A percentile compares a stretch with the other conserved stretches of the same genome.
Evolutionary conservation across 30 jellyfish, hydroid and myxozoan species (phyloP).

Genomic region (Pelagia noctiluca): DNA sequence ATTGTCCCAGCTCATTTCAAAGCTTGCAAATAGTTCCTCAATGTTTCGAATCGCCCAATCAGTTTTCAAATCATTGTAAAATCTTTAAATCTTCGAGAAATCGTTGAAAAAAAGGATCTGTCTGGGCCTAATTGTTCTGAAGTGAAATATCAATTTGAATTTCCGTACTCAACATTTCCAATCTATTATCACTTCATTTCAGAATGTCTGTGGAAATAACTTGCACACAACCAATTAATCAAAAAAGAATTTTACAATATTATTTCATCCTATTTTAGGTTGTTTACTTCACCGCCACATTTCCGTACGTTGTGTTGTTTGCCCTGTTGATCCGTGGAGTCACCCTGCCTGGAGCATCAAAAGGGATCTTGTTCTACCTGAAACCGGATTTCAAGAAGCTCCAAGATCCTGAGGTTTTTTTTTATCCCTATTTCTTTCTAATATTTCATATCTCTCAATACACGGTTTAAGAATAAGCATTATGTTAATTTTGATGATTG

Average conservation of each 20-base stretch:
- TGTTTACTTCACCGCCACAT: constrained; percentile 89
- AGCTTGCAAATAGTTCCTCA: too few relatives aligned
- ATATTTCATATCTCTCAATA: neutral
- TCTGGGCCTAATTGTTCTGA: neutral
- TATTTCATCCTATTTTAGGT: constrained; percentile 39
- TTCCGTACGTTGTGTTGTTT: constrained; percentile 82
- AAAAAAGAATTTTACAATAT: neutral
- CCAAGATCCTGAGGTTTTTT: constrained; percentile 68
- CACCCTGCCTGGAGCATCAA: constrained; percentile 74
- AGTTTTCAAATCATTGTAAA: too few relatives aligned
- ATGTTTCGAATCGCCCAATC: too few relatives aligned
- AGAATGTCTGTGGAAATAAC: neutral
- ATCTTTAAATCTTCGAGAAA: neutral
- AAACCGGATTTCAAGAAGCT: constrained; percentile 78
- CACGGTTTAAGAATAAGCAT: neutral
- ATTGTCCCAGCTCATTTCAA: too few relatives aligned
- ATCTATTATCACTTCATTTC: neutral
- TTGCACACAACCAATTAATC: too few relatives aligned
- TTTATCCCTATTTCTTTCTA: neutral
- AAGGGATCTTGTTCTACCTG: constrained; percentile 70
- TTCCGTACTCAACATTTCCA: neutral
- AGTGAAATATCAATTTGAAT: neutral
- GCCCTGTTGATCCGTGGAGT: constrained; percentile 80
- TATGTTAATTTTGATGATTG: too few relatives aligned
- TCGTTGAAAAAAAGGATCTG: neutral